These are phyloP conservation scores for Phacellophora camtschatica DNA, from an alignment of 30 jellyfish, hydroid and myxozoan species.

Conservation along the genomic window DNA sequence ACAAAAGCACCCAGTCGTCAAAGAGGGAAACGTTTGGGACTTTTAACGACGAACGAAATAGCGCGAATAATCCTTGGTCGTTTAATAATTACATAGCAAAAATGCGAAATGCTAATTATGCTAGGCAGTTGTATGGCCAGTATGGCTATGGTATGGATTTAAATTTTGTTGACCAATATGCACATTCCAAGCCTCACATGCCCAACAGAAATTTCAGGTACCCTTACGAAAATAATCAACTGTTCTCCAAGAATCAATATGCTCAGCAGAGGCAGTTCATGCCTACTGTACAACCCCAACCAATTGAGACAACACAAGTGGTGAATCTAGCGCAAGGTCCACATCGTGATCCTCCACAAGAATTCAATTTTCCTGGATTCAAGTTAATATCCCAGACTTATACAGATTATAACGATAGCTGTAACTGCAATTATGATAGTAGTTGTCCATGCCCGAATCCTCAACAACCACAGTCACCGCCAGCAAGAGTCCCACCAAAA, in stretches of 20 bases:
- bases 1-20: background rate
- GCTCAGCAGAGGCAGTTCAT: slow-evolving; percentile 45
- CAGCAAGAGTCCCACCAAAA: slow-evolving; percentile 30
- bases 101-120: background rate
- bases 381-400: slow-evolving; percentile 39
- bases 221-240: background rate
- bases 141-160: background rate
- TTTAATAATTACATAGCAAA: background rate
- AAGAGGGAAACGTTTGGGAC: slow-evolving; percentile 4
- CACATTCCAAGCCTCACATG: background rate
- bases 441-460: slow-evolving; percentile 40
- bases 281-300: slow-evolving; percentile 41
- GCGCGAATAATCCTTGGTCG: background rate
- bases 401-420: slow-evolving; percentile 42
- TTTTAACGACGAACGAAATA: background rate
- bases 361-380: slow-evolving; percentile 51
- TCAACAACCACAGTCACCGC: slow-evolving; percentile 16
- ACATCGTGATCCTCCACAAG: slow-evolving; percentile 62
- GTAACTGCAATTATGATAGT: slow-evolving; percentile 17
- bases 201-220: background rate
- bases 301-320: slow-evolving; percentile 41
- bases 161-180: slow-evolving; percentile 35
- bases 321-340: slow-evolving; percentile 40
- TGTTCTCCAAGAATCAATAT: background rate
- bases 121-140: background rate